phyloP scores from a whole-genome alignment of 2,797 vertebrate genomes.

The Molossus molossus region DNA sequence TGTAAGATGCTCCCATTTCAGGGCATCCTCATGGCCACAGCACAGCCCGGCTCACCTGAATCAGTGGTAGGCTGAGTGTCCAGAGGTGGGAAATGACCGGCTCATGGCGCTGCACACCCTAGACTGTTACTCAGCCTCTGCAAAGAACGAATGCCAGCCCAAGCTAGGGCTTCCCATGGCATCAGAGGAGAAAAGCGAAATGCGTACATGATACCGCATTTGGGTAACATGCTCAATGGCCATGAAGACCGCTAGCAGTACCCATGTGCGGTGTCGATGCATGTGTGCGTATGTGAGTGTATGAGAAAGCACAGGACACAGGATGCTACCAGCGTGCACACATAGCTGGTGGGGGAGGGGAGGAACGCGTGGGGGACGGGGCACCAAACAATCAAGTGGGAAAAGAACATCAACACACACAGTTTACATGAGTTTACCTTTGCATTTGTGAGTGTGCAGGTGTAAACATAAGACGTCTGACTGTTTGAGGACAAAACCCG shows the following conservation, averaged over 20 bases:
- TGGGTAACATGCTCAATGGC: no score
- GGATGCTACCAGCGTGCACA: neutral
- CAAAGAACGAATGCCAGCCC: neutral
- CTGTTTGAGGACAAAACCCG: neutral
- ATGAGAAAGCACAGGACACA: accelerated
- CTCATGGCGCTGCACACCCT: neutral
- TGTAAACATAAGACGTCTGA: neutral
- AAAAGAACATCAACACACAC: neutral
- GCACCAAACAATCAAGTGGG: neutral
- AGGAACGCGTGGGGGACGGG: no score
- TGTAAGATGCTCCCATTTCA: neutral
- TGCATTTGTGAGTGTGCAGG: neutral
- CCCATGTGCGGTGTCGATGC: accelerated
- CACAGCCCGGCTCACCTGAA: neutral
- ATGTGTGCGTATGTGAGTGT: accelerated
- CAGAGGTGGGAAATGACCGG: neutral
- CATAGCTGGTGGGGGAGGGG: accelerated
- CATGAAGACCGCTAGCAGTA: neutral
- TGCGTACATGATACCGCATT: accelerated
- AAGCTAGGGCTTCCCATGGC: neutral
- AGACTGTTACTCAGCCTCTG: neutral
- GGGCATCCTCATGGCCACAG: neutral
- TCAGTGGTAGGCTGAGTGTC: neutral
- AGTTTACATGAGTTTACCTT: neutral
- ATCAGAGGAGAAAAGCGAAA: accelerated